These are phyloP conservation scores for Gobionotothen gibberifrons DNA, from an alignment of 2,797 vertebrate genomes.

Conservation along the genomic window DNA sequence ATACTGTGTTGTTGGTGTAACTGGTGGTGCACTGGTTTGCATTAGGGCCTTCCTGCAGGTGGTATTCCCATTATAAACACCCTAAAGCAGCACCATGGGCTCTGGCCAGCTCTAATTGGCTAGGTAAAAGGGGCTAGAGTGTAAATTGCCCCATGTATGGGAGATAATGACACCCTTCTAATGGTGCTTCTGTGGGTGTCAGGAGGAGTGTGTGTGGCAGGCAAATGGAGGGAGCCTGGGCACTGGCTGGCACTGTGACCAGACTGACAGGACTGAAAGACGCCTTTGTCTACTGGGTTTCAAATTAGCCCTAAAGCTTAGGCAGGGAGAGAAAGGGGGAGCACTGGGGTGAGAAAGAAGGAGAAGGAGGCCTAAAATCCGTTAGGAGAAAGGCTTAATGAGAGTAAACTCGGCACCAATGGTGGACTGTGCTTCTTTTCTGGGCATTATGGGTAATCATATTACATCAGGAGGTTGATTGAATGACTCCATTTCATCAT, in stretches of 20 bases:
- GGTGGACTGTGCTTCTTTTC: conserved; percentile 34
- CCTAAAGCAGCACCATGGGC: conserved; percentile 18
- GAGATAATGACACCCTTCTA: conserved; percentile 73
- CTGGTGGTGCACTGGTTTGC: conserved; percentile 40
- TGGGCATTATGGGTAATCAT: conserved; percentile 28
- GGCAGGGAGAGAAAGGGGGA: conserved; percentile 26
- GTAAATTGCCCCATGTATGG: conserved; percentile 66
- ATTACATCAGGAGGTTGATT: conserved; percentile 27
- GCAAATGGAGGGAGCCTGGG: conserved; percentile 61
- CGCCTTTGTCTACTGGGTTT: conserved; percentile 73
- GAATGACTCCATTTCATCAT: conserved; percentile 41
- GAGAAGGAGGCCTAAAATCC: conserved; percentile 40
- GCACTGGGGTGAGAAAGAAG: conserved; percentile 30
- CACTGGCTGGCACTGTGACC: conserved; percentile 77
- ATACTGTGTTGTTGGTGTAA: neutral
- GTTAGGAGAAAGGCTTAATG: conserved; percentile 49
- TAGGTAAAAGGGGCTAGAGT: conserved; percentile 56
- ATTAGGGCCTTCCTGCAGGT: conserved; percentile 51
- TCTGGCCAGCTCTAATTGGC: conserved; percentile 68
- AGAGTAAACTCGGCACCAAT: conserved; percentile 38
- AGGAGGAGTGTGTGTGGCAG: conserved; percentile 38
- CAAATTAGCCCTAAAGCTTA: conserved; percentile 71
- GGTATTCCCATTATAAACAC: conserved; percentile 43
- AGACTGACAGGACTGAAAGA: conserved; percentile 69
- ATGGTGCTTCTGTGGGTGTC: conserved; percentile 62